Base-by-base conservation (phyloP, 1,140 invertebrate genomes). In the Paralvinella palmiformis region DNA sequence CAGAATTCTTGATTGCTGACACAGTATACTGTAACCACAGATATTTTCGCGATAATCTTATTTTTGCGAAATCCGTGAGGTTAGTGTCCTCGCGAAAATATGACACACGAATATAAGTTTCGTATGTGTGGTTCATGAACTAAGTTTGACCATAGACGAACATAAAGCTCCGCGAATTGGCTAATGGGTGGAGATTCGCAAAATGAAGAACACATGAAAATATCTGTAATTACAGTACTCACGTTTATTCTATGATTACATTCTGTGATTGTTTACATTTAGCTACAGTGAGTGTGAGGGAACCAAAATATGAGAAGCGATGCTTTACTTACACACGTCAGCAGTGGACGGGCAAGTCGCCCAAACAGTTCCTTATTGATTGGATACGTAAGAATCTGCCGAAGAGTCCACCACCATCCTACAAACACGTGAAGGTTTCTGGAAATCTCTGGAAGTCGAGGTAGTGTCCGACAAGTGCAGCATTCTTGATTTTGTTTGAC, bases 301-400 rank as follows among this genome's bases (percentile, higher is more conserved):
- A 45, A 35, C 29, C 45, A 62, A 37, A 55, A 6, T 52, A 55
- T 52, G 57, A n/a, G 50, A 58, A 45, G 53, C 58, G 24, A 59
- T 58, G 64, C 10, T 79, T 79, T 73, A 73, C 75, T 55, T 79
- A 79, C 65, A 79, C 77, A 31, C 63, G 74, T 37, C 75, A 78
- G 50, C 76, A 78, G 63, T 79, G 77, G 77, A 79, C 77, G 31
- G 77, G 76, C 0, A 79, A 79, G 63, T 77, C 76, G 17, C 77
- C 77, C 1, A 79, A 78, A 68, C 76, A 79, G 66, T 78, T 79
- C 61, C 68, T 79, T 0, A 78, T 73, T 55, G 77, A 79, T 64
- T 79, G 77, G 77, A 69, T 71, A 44, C 65, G 77, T n/a, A 79
- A 79, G 65, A 72, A 78, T 63, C 65, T 77, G 22, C 72, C 68